These are phyloP conservation scores for Zophobas atratus DNA, from an alignment of 1,140 invertebrate species.

Conservation along the genomic window DNA sequence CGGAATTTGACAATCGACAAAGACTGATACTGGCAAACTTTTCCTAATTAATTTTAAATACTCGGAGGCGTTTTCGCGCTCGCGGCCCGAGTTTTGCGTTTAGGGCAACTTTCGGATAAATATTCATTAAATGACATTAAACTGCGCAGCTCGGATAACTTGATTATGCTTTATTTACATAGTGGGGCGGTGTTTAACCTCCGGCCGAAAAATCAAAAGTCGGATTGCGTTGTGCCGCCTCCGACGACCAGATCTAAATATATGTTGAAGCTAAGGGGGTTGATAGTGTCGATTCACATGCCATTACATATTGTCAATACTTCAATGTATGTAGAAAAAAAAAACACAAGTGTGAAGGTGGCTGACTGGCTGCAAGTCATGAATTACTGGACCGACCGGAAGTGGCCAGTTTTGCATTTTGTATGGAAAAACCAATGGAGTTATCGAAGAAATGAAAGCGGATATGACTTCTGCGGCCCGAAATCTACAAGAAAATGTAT, in stretches of 20 bases:
- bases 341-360: no score
- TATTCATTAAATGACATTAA: conserved; percentile 34
- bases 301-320: no score
- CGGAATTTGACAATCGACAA: background rate
- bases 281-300: no score
- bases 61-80: conserved; percentile 9
- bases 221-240: background rate
- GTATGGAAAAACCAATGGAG: background rate
- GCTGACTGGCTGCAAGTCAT: no score
- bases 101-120: conserved; percentile 6
- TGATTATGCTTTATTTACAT: conserved; percentile 22
- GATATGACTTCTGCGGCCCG: no score
- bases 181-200: conserved; percentile 13
- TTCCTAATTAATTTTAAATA: conserved; percentile 37
- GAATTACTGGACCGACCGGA: no score
- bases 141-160: conserved; percentile 17
- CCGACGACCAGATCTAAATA: background rate
- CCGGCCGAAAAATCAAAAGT: conserved; percentile 3
- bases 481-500: no score
- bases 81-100: conserved; percentile 1
- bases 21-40: conserved; percentile 1
- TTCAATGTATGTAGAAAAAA: no score
- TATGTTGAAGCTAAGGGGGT: no score
- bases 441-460: no score
- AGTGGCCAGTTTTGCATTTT: no score